A percentile compares a stretch with the other conserved stretches of the same genome.
Conservation (phyloP, 2,888 invertebrate genomes). For the Macrosoma leucophasiata region DNA sequence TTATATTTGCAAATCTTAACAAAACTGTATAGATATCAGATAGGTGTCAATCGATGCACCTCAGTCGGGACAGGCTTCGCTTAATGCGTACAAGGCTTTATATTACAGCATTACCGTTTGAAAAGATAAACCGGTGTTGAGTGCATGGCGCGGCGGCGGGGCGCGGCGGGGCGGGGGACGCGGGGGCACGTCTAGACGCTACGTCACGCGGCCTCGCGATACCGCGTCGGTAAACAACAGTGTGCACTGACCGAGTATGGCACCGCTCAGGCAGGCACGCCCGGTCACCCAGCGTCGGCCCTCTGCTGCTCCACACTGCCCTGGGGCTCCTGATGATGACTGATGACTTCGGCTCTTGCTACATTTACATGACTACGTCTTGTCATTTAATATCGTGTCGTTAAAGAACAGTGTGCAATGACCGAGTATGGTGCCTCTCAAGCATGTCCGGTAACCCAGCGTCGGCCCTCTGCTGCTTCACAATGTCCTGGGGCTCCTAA, state of each 20-base stretch:
- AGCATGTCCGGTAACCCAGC: slow-evolving; percentile 50
- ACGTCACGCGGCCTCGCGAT: slow-evolving; percentile 78
- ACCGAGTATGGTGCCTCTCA: slow-evolving; percentile 71
- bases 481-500: slow-evolving; percentile 14
- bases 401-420: slow-evolving; percentile 75
- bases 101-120: slow-evolving; percentile 65
- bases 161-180: slow-evolving; percentile 39
- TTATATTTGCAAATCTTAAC: too few relatives aligned
- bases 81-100: slow-evolving; percentile 33
- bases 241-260: slow-evolving; percentile 75
- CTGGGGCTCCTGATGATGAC: slow-evolving; percentile 8
- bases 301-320: slow-evolving; percentile 25
- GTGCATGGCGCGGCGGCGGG: slow-evolving; percentile 50
- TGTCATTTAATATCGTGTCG: slow-evolving; percentile 76
- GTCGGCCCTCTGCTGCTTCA: slow-evolving; percentile 31
- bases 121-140: slow-evolving; percentile 70
- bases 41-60: slow-evolving; percentile 5
- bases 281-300: slow-evolving; percentile 46
- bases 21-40: too few relatives aligned
- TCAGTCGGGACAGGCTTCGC: slow-evolving; percentile 11
- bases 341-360: too few relatives aligned
- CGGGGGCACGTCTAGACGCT: slow-evolving; percentile 69
- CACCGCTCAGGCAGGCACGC: slow-evolving; percentile 53
- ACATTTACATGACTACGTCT: too few relatives aligned
- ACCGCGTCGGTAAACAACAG: slow-evolving; percentile 75